Conservation (phyloP, 2,797 vertebrate species). For the Varecia variegata region DNA sequence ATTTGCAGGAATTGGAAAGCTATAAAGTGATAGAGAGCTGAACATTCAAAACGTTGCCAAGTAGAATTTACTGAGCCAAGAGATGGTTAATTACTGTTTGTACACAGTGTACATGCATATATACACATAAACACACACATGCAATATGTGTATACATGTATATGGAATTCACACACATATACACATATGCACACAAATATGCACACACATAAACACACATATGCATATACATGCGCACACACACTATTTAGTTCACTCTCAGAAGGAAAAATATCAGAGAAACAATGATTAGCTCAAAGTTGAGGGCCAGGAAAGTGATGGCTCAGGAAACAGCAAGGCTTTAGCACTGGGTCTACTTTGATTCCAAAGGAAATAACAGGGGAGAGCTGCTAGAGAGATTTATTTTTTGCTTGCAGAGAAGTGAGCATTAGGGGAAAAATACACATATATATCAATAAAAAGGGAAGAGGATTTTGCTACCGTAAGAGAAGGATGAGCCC, state of each 20-base stretch:
- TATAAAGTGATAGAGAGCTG: slow-evolving; percentile 26
- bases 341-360: background rate
- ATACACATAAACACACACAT: background rate
- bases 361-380: background rate
- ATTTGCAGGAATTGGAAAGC: slow-evolving; percentile 3
- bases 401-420: slow-evolving; percentile 45
- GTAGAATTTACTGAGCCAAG: slow-evolving; percentile 61
- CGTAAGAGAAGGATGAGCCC: background rate
- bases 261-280: slow-evolving; percentile 42
- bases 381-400: background rate
- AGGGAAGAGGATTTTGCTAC: slow-evolving; percentile 3
- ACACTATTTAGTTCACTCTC: background rate
- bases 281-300: background rate
- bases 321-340: background rate
- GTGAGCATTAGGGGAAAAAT: background rate
- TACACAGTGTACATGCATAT: background rate
- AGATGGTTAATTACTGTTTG: slow-evolving; percentile 26
- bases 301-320: background rate
- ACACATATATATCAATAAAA: background rate
- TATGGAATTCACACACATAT: background rate
- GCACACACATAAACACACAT: background rate
- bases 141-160: too few relatives aligned
- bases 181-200: background rate
- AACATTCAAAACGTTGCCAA: slow-evolving; percentile 37
- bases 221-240: accelerated